These are phyloP conservation scores for Ailurus styani DNA, from an alignment of 2,113 vertebrate genomes.

Conservation along the genomic window DNA sequence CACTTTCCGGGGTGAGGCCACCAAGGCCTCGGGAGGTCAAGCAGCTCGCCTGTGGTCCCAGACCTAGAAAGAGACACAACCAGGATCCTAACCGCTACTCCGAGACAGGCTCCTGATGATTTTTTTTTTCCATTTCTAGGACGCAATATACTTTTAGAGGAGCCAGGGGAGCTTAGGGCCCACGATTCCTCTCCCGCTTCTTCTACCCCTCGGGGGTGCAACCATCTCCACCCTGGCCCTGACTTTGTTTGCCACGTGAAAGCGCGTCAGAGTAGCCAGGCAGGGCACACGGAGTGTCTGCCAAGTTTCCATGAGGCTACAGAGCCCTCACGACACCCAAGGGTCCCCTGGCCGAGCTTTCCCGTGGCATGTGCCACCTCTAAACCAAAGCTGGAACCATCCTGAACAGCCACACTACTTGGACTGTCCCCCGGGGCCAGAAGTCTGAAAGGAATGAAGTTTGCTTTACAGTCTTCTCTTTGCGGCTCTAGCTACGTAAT, in stretches of 20 bases:
- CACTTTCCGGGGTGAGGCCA: slow-evolving; percentile 32
- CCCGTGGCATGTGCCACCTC: background rate
- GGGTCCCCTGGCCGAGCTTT: background rate
- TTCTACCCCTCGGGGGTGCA: background rate
- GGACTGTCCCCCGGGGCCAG: background rate
- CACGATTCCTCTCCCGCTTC: background rate
- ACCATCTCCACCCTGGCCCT: background rate
- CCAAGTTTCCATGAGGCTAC: slow-evolving; percentile 28
- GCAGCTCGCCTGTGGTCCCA: background rate
- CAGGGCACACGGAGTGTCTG: background rate
- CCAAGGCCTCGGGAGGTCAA: background rate
- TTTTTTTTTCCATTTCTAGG: background rate
- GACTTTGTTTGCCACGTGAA: background rate
- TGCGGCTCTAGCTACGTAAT: slow-evolving; percentile 19
- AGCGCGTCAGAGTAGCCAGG: background rate
- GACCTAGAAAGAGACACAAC: background rate
- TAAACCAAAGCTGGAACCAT: background rate
- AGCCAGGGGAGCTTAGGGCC: background rate
- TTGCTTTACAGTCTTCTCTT: slow-evolving; percentile 5
- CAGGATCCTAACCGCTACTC: background rate
- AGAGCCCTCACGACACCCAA: background rate
- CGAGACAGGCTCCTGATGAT: background rate
- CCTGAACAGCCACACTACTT: background rate
- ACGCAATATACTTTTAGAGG: background rate
- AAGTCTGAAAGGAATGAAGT: slow-evolving; percentile 33